Evolutionary conservation across 2,888 invertebrate species (phyloP), one percentile per base, ranked within the genome.

Genomic region (Eupithecia dodoneata): DNA sequence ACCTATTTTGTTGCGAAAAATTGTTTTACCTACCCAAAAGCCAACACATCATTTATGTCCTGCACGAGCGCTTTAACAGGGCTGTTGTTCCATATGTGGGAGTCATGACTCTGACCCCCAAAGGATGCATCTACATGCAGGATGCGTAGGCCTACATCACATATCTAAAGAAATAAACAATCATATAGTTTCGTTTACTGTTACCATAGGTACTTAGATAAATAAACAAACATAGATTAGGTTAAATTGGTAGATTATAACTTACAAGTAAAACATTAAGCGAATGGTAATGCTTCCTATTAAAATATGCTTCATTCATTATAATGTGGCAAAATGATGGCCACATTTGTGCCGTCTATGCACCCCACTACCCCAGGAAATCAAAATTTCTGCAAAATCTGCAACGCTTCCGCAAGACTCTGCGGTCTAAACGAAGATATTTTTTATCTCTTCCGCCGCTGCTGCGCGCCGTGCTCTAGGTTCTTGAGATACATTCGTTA

Each of bases 331-430:
- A 77, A 52, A 3, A 79, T 18, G 12, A 80, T 75, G 4, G 79
- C 79, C 41, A 80, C 74, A 59, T 80, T 77, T 3, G 76, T 76
- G 2, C 78, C 75, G 71, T 78, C 78, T 45, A 79, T 73, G 52
- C 75, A 75, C n/a, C 69, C 45, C 42, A 66, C 13, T 12, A 41
- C 66, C 3, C 63, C 63, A 63, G 63, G 63, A 7, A 63, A 30
- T 0, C 63, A 7, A 63, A 52, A 52, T 15, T 30, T 30, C 30
- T 30, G 30, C 30, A 30, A 30, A 30, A 30, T 30, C 30, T 30
- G 30, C 30, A 30, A 30, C 30, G 30, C 30, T 30, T 30, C 30
- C 30, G 30, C 30, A 30, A 30, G 30, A 30, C 30, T 30, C 30
- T 30, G 30, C 30, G 30, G 30, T 30, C 30, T 30, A 30, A 30